phyloP scores from a whole-genome alignment of 2,113 vertebrate species.

The Aldabrachelys gigantea region DNA sequence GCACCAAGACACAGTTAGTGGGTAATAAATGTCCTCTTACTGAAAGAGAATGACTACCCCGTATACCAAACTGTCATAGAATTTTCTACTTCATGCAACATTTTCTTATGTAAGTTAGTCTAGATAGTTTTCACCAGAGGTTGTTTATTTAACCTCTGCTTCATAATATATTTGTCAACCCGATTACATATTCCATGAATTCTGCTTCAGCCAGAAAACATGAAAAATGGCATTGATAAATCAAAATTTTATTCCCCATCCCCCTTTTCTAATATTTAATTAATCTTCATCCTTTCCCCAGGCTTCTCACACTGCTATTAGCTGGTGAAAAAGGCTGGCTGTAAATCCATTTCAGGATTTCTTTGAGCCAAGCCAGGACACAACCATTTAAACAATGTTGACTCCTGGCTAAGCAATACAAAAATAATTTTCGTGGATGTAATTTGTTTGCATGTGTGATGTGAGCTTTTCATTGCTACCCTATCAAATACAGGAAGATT shows the following conservation, averaged over 20 bases:
- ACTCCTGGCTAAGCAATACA: not conserved
- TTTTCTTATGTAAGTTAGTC: slow-evolving; percentile 47
- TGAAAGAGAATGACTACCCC: slow-evolving; percentile 54
- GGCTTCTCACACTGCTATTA: slow-evolving; percentile 45
- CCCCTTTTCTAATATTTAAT: slow-evolving; percentile 36
- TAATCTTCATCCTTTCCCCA: slow-evolving; percentile 43
- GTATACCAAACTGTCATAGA: slow-evolving; percentile 27
- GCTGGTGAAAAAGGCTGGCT: slow-evolving; percentile 51
- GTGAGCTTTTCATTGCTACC: slow-evolving; percentile 20
- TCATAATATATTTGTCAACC: slow-evolving; percentile 53
- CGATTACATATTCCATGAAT: not conserved
- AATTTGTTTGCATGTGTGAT: not conserved
- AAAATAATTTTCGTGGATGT: slow-evolving; percentile 34
- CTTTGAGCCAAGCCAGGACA: slow-evolving; percentile 25
- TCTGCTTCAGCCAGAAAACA: not conserved
- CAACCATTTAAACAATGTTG: slow-evolving; percentile 22
- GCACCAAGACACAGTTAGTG: slow-evolving; percentile 33
- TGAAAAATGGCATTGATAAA: slow-evolving; percentile 40
- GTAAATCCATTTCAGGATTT: slow-evolving; percentile 29
- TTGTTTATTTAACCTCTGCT: slow-evolving; percentile 61
- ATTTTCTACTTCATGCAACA: slow-evolving; percentile 60
- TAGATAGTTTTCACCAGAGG: slow-evolving; percentile 12
- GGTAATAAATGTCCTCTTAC: slow-evolving; percentile 56
- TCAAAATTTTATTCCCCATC: slow-evolving; percentile 27
- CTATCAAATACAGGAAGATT: slow-evolving; percentile 3